Conservation (phyloP, 2,888 invertebrate species). For the Elegia similella region DNA sequence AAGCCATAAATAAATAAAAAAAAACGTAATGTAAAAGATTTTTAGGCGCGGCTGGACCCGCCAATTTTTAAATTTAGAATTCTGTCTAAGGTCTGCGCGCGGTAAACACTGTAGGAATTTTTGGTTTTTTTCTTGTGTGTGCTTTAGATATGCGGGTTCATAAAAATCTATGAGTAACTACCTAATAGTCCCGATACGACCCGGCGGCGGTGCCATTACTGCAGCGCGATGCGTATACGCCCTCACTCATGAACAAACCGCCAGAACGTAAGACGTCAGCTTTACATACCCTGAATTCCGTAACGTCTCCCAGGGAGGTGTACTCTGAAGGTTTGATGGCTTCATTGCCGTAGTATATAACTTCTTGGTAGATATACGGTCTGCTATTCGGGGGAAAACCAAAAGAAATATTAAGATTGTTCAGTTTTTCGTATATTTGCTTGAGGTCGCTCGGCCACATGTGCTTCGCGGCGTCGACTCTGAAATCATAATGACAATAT, state of each 20-base stretch:
- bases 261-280: background rate
- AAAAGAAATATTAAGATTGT: constrained; percentile 80
- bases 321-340: constrained; percentile 70
- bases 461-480: constrained; percentile 89
- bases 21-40: too few relatives aligned
- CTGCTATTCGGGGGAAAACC: constrained; percentile 82
- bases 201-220: too few relatives aligned
- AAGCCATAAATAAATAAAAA: too few relatives aligned
- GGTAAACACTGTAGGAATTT: too few relatives aligned
- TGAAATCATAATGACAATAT: constrained; percentile 66
- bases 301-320: constrained; percentile 82
- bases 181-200: too few relatives aligned
- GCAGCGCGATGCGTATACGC: too few relatives aligned
- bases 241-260: background rate
- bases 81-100: too few relatives aligned
- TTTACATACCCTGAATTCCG: constrained; percentile 84
- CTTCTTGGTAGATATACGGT: constrained; percentile 87
- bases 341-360: constrained; percentile 83
- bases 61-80: too few relatives aligned
- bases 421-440: constrained; percentile 82
- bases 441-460: constrained; percentile 88
- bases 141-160: too few relatives aligned
- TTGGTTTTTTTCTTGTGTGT: too few relatives aligned
- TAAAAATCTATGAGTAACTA: too few relatives aligned
- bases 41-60: too few relatives aligned